Base-by-base conservation (phyloP, 2,888 invertebrate genomes). In the Pandemis corylana region DNA sequence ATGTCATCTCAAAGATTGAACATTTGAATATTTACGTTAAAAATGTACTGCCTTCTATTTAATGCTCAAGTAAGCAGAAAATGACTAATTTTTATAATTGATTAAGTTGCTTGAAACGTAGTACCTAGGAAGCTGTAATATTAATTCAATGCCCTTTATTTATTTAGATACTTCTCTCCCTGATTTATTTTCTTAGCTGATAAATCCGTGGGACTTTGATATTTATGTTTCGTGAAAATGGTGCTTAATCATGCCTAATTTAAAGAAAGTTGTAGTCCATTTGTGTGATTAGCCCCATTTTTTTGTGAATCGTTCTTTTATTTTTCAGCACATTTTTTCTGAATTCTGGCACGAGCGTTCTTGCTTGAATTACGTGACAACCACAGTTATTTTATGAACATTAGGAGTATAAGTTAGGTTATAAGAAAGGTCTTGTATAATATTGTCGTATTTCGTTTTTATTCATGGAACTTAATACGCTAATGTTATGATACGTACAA, bases 391-490 rank as follows among this genome's bases (percentile, higher is more conserved):
- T 70, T 61, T 62, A 61, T 69, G 44, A 46, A 67, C 10, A 12
- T 63, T 68, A 67, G 44, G 59, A 66, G 20, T 59, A 46, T 72
- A 70, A 75, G 67, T 67, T 63, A 75, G 75, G 20, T 66, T n/a
- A n/a, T 67, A 63, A 61, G 65, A 68, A 59, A 75, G 49, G 63
- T 72, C 15, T 66, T 65, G 49, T 69, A 72, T 78, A 85, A 87
- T 88, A 85, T 88, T 88, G 83, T 80, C 84, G 85, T 84, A 82
- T 87, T 87, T 82, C 79, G 83, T 87, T 86, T 73, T 59, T 12
- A 56, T 61, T 67, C 12, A n/a, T 10, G 56, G 71, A 85, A 85
- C 83, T 78, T 80, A 87, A 88, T 85, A 79, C 86, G 84, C 81
- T 82, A 88, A 86, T 88, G 85, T 88, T 86, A 79, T 74, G 77